These are phyloP conservation scores for Acanthornis magna DNA, from an alignment of 2,797 vertebrate species.

Conservation along the genomic window DNA sequence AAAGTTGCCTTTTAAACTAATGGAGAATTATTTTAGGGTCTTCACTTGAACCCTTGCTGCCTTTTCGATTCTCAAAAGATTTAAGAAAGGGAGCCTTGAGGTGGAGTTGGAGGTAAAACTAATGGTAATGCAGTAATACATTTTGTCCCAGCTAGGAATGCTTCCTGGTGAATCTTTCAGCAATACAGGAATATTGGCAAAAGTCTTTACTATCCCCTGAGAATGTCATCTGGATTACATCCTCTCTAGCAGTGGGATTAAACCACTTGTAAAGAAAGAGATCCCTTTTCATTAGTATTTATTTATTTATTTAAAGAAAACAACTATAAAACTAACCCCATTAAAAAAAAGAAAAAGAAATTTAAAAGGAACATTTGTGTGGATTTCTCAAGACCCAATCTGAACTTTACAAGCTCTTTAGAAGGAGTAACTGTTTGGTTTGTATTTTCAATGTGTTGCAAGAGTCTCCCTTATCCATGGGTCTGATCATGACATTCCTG, in stretches of 20 bases:
- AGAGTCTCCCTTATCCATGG: neutral
- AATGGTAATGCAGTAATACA: neutral
- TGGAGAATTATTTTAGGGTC: neutral
- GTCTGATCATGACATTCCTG: neutral
- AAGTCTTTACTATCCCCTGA: conserved; percentile 77
- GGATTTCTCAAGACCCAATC: conserved; percentile 22
- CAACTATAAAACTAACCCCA: conserved; percentile 32
- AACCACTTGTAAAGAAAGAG: conserved; percentile 63
- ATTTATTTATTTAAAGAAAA: conserved; percentile 23
- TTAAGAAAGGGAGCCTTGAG: neutral
- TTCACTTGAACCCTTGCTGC: neutral
- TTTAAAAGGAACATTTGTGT: neutral
- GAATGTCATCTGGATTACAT: conserved; percentile 70
- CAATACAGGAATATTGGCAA: conserved; percentile 75
- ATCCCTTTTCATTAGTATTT: conserved; percentile 27
- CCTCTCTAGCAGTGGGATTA: conserved; percentile 51
- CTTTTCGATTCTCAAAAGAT: neutral
- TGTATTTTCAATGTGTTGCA: conserved; percentile 31
- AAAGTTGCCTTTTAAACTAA: neutral
- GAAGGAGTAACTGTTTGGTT: conserved; percentile 30
- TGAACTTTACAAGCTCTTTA: conserved; percentile 52
- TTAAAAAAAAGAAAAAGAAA: neutral
- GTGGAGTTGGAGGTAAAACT: neutral
- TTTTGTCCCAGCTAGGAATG: conserved; percentile 34
- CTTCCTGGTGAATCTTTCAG: conserved; percentile 83